These are phyloP conservation scores for Pseudonaja textilis DNA, from an alignment of 2,113 vertebrate species.

Conservation along the genomic window DNA sequence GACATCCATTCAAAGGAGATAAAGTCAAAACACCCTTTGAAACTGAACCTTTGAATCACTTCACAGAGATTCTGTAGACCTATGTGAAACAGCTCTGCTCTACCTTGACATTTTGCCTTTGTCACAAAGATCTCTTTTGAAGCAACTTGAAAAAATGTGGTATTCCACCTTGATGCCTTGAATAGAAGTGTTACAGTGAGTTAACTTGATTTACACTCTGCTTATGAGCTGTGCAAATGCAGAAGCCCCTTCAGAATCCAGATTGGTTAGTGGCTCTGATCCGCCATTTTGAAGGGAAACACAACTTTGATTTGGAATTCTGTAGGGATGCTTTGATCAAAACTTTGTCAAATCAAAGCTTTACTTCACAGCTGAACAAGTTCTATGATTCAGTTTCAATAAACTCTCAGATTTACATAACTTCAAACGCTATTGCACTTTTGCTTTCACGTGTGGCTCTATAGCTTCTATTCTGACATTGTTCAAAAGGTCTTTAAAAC, in stretches of 20 bases:
- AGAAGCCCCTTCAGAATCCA: background rate
- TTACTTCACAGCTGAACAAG: background rate
- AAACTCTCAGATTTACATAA: background rate
- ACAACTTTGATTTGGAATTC: background rate
- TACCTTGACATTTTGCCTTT: background rate
- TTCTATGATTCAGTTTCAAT: background rate
- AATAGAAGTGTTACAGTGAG: background rate
- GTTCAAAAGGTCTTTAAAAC: background rate
- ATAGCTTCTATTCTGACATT: background rate
- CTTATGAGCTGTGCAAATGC: background rate
- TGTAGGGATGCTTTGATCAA: background rate
- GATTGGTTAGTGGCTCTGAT: background rate
- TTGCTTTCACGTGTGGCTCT: background rate
- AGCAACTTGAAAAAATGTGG: background rate
- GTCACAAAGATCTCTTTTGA: background rate
- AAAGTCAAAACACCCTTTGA: background rate
- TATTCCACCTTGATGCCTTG: background rate
- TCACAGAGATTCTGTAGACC: background rate
- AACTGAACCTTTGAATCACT: background rate
- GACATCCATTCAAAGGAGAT: background rate
- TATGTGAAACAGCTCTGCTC: background rate
- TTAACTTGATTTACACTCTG: background rate
- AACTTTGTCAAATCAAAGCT: background rate
- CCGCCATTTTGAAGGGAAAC: background rate
- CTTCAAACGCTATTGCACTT: background rate